Conservation (phyloP, 1,140 invertebrate species). For the Drosophila trapezifrons region DNA sequence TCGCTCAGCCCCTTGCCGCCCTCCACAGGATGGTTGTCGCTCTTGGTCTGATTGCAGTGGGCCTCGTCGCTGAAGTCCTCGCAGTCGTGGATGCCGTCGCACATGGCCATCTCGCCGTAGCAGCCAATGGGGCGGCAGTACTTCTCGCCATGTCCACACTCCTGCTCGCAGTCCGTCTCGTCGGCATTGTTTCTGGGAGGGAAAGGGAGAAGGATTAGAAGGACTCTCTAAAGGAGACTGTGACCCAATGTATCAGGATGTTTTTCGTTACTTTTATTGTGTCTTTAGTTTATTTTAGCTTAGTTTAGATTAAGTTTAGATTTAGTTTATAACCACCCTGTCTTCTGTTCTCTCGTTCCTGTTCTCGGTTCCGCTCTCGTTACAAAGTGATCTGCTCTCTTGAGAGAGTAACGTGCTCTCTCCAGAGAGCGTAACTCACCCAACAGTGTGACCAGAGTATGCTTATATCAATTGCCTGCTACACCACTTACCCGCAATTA, state of each 20-base stretch:
- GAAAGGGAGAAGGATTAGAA: not conserved
- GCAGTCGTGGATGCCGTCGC: constrained; percentile 91
- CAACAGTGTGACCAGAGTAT: too few relatives aligned
- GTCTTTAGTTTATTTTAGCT: too few relatives aligned
- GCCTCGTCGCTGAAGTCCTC: constrained; percentile 90
- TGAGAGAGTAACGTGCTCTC: too few relatives aligned
- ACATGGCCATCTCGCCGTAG: constrained; percentile 88
- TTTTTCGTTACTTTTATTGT: too few relatives aligned
- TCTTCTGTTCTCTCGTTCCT: too few relatives aligned
- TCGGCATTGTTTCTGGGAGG: constrained; percentile 86
- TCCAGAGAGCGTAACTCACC: too few relatives aligned
- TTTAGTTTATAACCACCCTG: too few relatives aligned
- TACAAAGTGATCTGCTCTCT: too few relatives aligned
- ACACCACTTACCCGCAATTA: constrained; percentile 89
- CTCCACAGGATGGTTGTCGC: constrained; percentile 71
- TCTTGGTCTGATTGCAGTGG: constrained; percentile 80
- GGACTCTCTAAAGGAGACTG: not conserved
- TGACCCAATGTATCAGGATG: not conserved
- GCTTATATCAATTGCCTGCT: too few relatives aligned
- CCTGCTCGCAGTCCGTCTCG: constrained; percentile 85
- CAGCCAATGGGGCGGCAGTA: constrained; percentile 90
- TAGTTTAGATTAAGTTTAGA: too few relatives aligned
- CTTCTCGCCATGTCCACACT: constrained; percentile 84
- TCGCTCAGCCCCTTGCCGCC: constrained; percentile 58
- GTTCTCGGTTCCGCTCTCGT: too few relatives aligned